Evolutionary conservation across 2,113 vertebrate genomes (phyloP), one percentile per base, ranked within the genome.

Genomic region (Cettia cetti): DNA sequence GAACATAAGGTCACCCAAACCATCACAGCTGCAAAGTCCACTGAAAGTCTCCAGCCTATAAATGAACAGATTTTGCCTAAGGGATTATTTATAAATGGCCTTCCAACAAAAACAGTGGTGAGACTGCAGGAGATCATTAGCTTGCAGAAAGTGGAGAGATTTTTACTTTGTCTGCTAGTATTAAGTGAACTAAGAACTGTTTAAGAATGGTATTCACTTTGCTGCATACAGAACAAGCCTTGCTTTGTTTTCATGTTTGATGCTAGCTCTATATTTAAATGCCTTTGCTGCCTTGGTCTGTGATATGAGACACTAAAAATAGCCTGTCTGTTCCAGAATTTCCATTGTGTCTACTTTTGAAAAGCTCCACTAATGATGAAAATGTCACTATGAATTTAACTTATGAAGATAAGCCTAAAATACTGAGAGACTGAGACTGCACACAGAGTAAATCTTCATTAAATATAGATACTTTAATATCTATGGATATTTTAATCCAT

Each of bases 171-270:
- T 70, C 54, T 93, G 50, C 56, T 74, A 70, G 39, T 13, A 76
- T 31, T 69, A 83, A 95, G 30, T 19, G 35, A 74, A 70, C 53
- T 87, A 76, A 93, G 45, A 84, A 82, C 54, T 63, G 26, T 85
- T 90, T 79, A 89, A 92, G 85, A 92, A 76, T 1, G 1, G 75
- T 50, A 90, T 86, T 89, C 82, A 37, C 80, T 89, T 90, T n/a
- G 56, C 76, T 86, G 52, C 42, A n/a, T 47, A 52, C 5, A 4
- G 69, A 95, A 96, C 89, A 97, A 96, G 40, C 53, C 31, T 64
- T 60, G 85, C 94, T 90, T 96, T 96, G 90, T 96, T 93, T 94
- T 90, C 79, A 47, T 35, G 40, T 54, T 92, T 96, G 95, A 86
- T 80, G 42, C 53, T 39, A 89, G 80, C 72, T 90, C 93, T 94